Evolutionary conservation across 2,888 invertebrate genomes (phyloP).

Genomic region (Galeruca laticollis): DNA sequence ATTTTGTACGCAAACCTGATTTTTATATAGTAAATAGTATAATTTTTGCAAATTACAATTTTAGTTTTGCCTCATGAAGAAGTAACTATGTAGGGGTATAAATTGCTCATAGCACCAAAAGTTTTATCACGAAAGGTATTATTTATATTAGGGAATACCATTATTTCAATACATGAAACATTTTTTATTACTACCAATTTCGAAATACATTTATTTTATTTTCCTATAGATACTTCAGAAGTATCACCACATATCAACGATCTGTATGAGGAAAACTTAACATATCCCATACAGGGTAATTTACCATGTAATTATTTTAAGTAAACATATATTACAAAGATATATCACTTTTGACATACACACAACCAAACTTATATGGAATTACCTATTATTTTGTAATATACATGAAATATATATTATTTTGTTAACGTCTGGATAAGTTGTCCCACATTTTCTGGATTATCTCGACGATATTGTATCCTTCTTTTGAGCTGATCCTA

Average conservation of each 20-base stretch:
- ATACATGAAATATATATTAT: too few species aligned
- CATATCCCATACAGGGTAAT: not conserved
- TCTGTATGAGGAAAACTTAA: not conserved
- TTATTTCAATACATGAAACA: not conserved
- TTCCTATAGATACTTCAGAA: too few species aligned
- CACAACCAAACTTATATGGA: too few species aligned
- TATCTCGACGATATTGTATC: too few species aligned
- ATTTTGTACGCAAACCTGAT: not conserved
- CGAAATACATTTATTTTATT: not conserved
- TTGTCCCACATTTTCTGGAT: too few species aligned
- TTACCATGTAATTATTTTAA: not conserved
- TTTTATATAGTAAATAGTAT: not conserved
- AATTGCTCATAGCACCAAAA: slow-evolving; percentile 2
- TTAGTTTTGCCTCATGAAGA: not conserved
- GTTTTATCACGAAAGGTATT: not conserved
- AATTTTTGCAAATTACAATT: not conserved
- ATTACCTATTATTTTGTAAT: too few species aligned
- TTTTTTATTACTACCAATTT: not conserved
- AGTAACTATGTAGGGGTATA: not conserved
- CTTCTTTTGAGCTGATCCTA: too few species aligned
- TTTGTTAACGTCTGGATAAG: too few species aligned
- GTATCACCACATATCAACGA: not conserved
- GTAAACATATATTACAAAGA: not conserved
- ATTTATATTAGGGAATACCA: not conserved
- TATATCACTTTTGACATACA: too few species aligned